A percentile compares a stretch with the other conserved stretches of the same genome.
These are phyloP conservation scores for Entosphenus tridentatus DNA, from an alignment of 2,113 vertebrate genomes.

Conservation along the genomic window DNA sequence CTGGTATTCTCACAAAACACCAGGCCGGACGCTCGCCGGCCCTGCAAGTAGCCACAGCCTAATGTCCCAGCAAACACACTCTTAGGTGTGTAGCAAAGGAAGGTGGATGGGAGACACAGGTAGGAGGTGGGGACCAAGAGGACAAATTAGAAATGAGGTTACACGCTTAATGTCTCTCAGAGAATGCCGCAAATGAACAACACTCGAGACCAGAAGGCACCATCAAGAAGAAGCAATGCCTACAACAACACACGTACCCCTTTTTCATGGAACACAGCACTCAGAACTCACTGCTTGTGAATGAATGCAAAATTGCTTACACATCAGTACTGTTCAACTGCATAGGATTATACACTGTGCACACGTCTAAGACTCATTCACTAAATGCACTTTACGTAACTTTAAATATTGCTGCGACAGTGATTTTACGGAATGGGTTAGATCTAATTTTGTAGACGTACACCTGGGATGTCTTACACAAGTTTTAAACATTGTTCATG, in stretches of 20 bases:
- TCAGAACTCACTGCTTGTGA: neutral
- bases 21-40: slow-evolving; percentile 61
- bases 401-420: no score
- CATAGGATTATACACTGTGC: no score
- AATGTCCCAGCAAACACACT: slow-evolving; percentile 81
- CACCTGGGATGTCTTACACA: no score
- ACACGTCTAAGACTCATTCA: no score
- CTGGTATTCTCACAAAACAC: slow-evolving; percentile 91
- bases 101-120: slow-evolving; percentile 30
- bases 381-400: no score
- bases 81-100: slow-evolving; percentile 36
- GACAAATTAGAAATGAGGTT: neutral
- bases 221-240: neutral
- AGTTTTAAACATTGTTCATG: no score
- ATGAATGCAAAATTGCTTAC: neutral
- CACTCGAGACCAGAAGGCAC: neutral
- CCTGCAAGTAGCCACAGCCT: slow-evolving; percentile 73
- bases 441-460: no score
- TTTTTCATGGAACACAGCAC: neutral
- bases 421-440: no score
- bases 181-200: neutral
- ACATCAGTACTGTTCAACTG: no score
- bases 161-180: neutral
- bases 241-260: neutral
- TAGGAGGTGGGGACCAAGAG: neutral